phyloP scores from a whole-genome alignment of 2,888 invertebrate species.

The Trichopria drosophilae region DNA sequence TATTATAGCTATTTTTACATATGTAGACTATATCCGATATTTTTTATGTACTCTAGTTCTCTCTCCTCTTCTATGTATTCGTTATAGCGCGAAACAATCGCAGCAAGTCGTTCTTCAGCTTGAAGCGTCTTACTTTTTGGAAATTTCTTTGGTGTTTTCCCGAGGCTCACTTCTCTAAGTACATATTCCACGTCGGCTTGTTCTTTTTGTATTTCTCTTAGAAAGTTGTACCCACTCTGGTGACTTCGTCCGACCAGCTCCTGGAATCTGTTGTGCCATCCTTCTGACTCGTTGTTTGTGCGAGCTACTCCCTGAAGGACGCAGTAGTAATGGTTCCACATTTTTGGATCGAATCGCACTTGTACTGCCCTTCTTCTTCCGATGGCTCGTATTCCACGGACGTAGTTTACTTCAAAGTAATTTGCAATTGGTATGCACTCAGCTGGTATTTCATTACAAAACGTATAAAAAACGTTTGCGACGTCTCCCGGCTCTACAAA shows the following conservation, averaged over 20 bases:
- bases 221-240: conserved; percentile 1
- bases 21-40: neutral
- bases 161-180: too few relatives aligned
- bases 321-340: conserved; percentile 1
- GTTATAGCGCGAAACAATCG: neutral
- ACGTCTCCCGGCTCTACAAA: neutral
- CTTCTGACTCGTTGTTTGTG: neutral
- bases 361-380: too few relatives aligned
- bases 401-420: conserved; percentile 1
- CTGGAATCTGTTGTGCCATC: conserved; percentile 3
- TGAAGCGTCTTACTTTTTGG: neutral
- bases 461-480: neutral
- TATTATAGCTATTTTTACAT: too few relatives aligned
- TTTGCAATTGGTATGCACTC: conserved; percentile 1
- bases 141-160: neutral
- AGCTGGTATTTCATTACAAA: conserved; percentile 1
- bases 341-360: neutral
- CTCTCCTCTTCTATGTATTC: neutral
- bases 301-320: neutral
- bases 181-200: too few relatives aligned
- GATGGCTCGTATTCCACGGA: conserved; percentile 5
- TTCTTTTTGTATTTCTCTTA: conserved; percentile 3
- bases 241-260: neutral
- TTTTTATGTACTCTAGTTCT: conserved; percentile 1
- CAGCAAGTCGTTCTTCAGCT: neutral